Evolutionary conservation across 2,888 invertebrate species (phyloP).

Genomic region (Plagodis dolabraria): DNA sequence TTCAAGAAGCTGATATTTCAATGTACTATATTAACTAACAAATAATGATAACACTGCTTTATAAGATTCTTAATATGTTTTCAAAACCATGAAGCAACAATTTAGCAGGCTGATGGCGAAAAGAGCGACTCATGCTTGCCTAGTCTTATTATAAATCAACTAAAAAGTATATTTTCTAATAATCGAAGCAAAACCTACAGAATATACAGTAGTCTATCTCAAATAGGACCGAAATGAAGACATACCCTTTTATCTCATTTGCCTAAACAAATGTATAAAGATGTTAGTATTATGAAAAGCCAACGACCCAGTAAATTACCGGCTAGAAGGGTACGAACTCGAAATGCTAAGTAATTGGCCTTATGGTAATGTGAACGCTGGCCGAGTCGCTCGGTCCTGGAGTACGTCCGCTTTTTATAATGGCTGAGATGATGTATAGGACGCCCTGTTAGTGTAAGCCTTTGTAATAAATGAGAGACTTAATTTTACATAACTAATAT

Average conservation of each 20-base stretch:
- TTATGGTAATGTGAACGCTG: conserved; percentile 45
- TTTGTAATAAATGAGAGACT: conserved; percentile 11
- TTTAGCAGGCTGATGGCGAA: too few species aligned
- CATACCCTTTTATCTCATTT: conserved; percentile 42
- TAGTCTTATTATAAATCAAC: too few species aligned
- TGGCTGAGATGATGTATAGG: conserved; percentile 29
- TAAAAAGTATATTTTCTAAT: not conserved
- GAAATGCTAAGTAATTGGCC: conserved; percentile 46
- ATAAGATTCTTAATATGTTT: too few species aligned
- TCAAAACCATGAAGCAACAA: too few species aligned
- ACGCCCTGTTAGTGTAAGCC: conserved; percentile 26
- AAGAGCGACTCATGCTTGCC: too few species aligned
- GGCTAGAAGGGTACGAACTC: conserved; percentile 31
- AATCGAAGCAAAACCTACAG: not conserved
- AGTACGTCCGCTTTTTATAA: conserved; percentile 29
- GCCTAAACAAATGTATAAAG: conserved; percentile 38
- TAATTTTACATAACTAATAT: not conserved
- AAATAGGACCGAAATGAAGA: conserved; percentile 38
- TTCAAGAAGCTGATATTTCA: too few species aligned
- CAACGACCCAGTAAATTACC: conserved; percentile 39
- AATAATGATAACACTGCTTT: too few species aligned
- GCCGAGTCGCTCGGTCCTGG: conserved; percentile 13
- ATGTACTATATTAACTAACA: too few species aligned
- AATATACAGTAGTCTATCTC: not conserved
- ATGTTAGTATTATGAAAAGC: conserved; percentile 40